These are phyloP conservation scores for Cynaeus angustus DNA, from an alignment of 2,888 invertebrate genomes.

Conservation along the genomic window DNA sequence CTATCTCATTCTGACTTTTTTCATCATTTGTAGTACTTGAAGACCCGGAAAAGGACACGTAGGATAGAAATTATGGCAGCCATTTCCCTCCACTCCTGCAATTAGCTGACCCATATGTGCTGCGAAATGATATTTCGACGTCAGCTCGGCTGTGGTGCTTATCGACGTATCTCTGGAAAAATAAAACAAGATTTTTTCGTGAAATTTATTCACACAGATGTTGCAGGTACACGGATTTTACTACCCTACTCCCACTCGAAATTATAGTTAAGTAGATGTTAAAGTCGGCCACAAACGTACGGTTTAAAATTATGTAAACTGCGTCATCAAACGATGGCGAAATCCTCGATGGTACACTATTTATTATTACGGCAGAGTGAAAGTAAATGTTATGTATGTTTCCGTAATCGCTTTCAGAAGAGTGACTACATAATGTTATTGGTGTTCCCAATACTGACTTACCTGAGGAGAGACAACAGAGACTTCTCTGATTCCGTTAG, in stretches of 20 bases:
- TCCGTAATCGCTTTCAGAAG: constrained; percentile 62
- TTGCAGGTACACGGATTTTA: not conserved
- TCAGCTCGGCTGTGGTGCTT: constrained; percentile 77
- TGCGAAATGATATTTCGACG: constrained; percentile 79
- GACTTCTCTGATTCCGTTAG: constrained; percentile 77
- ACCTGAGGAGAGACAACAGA: constrained; percentile 77
- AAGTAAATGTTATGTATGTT: constrained; percentile 59
- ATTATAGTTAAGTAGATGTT: too few species aligned
- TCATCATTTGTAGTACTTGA: constrained; percentile 78
- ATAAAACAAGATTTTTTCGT: constrained; percentile 19
- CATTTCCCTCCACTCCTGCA: constrained; percentile 78
- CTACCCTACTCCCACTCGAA: too few species aligned
- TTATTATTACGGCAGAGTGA: constrained; percentile 55
- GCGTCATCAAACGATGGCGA: constrained; percentile 36
- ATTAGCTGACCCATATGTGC: constrained; percentile 82
- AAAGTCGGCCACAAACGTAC: too few species aligned
- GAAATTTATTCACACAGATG: not conserved
- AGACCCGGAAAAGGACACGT: constrained; percentile 78
- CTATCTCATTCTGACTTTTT: constrained; percentile 73
- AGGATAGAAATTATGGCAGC: constrained; percentile 80
- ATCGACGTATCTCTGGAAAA: constrained; percentile 76
- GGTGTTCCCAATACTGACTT: constrained; percentile 56
- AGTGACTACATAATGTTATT: constrained; percentile 21
- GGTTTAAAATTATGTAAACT: constrained; percentile 4
- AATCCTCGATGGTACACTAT: constrained; percentile 50